These are phyloP conservation scores for Oxyscelio sp. DNA, from an alignment of 2,888 invertebrate genomes.

Conservation along the genomic window DNA sequence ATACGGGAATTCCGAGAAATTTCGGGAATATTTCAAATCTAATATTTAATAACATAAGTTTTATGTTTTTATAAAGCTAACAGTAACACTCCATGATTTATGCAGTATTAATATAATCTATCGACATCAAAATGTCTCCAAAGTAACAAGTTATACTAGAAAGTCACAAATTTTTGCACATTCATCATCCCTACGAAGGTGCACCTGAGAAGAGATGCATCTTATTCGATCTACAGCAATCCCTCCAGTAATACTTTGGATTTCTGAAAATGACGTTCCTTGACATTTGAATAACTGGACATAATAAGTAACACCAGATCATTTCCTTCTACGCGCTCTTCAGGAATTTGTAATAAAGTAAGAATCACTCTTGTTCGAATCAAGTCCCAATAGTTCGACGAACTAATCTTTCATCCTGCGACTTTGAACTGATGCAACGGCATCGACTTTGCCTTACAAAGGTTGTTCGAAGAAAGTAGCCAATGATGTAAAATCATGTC, in stretches of 20 bases:
- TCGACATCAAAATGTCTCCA: too few species aligned
- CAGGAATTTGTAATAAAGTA: constrained; percentile 63
- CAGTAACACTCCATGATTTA: too few species aligned
- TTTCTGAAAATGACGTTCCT: constrained; percentile 27
- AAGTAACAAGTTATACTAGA: too few species aligned
- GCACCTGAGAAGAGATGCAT: too few species aligned
- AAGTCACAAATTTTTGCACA: not conserved
- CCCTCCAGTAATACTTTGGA: not conserved
- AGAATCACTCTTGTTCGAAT: constrained; percentile 47
- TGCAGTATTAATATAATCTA: too few species aligned
- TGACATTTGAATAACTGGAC: constrained; percentile 61
- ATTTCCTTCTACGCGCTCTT: constrained; percentile 48
- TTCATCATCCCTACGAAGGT: constrained; percentile 10
- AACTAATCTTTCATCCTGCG: constrained; percentile 52
- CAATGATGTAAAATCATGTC: constrained; percentile 8
- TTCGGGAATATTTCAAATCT: too few species aligned
- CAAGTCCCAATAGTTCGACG: constrained; percentile 46
- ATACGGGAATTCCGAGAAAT: too few species aligned
- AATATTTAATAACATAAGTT: too few species aligned
- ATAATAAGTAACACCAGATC: constrained; percentile 59
- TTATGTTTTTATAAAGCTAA: too few species aligned
- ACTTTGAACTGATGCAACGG: constrained; percentile 47
- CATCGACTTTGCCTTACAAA: constrained; percentile 14
- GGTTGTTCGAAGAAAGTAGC: constrained; percentile 28
- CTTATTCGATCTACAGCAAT: constrained; percentile 17